Evolutionary conservation across 53 echinoderm and acorn worm species (phyloP), one percentile per base, ranked within the genome.

Genomic region (Echinometra lucunter): DNA sequence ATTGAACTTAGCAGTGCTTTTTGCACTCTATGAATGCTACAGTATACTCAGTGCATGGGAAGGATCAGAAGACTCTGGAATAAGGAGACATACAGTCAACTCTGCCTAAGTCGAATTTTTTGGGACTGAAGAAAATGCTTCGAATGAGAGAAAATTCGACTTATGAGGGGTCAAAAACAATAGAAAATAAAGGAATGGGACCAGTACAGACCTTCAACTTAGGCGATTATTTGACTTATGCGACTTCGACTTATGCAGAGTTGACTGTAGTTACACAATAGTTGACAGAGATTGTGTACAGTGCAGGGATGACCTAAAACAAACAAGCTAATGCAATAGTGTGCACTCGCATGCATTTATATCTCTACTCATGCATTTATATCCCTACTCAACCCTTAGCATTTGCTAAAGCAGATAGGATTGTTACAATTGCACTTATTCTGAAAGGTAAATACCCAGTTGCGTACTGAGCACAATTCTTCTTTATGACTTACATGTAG

Each of bases 371-470:
- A 6, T 69, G 69, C 69, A 69, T 69, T 82, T 82, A 45, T 45
- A 82, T 25, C 45, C 82, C 82, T 47, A 45, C 85, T 49, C n/a
- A 4, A 30, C 27, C 13, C 42, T 21, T 0, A 23, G 25, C 81
- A 85, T 85, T 49, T 85, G 30, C 85, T 16, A 1, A 85, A 85
- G 49, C 11, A 85, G 85, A 85, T 85, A 85, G 85, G 6, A 85
- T 85, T 85, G 85, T 85, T 85, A 78, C 49, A 85, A 85, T 49
- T 47, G 53, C 30, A 85, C 40, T 30, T n/a, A 85, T 85, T 85
- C 53, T 49, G 49, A 27, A 85, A 85, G 23, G 85, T 30, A 45
- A 85, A 85, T 85, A 85, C 15, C 44, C 49, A 13, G 85, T 85
- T 85, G 85, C 49, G 28, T 85, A 13, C 45, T 27, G n/a, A 85